A percentile compares a stretch with the other conserved stretches of the same genome.
Conservation (phyloP, 2,113 vertebrate genomes). For the Peucedramus taeniatus region DNA sequence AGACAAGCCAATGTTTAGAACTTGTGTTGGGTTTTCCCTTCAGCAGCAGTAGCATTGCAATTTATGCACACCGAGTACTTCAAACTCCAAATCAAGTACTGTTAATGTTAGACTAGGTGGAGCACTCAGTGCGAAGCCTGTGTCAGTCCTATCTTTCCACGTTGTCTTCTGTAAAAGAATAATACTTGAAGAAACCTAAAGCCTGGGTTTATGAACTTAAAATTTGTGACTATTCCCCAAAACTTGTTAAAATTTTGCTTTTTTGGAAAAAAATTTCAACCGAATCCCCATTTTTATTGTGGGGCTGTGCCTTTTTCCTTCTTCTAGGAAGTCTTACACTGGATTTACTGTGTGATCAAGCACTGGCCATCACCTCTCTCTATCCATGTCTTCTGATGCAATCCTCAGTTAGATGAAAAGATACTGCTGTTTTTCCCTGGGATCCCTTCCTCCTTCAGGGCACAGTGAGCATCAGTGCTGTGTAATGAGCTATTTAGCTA, state of each 20-base stretch:
- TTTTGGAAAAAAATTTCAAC: not conserved
- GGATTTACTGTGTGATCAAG: not conserved
- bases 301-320: not conserved
- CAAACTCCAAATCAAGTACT: not conserved
- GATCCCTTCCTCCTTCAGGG: not conserved
- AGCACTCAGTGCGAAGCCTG: not conserved
- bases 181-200: not conserved
- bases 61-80: not conserved
- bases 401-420: not conserved
- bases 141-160: not conserved
- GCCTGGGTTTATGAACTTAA: not conserved
- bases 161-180: not conserved
- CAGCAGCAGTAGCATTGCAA: not conserved
- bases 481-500: not conserved
- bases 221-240: not conserved
- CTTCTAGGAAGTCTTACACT: not conserved
- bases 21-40: not conserved
- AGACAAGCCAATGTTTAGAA: not conserved
- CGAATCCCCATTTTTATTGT: not conserved
- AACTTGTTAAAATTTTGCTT: not conserved
- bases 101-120: not conserved
- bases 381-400: not conserved
- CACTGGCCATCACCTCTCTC: not conserved
- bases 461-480: accelerated
- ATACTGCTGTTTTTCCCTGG: not conserved